Evolutionary conservation across 2,113 vertebrate genomes (phyloP).

Genomic region (rat (Rattus norvegicus)): DNA sequence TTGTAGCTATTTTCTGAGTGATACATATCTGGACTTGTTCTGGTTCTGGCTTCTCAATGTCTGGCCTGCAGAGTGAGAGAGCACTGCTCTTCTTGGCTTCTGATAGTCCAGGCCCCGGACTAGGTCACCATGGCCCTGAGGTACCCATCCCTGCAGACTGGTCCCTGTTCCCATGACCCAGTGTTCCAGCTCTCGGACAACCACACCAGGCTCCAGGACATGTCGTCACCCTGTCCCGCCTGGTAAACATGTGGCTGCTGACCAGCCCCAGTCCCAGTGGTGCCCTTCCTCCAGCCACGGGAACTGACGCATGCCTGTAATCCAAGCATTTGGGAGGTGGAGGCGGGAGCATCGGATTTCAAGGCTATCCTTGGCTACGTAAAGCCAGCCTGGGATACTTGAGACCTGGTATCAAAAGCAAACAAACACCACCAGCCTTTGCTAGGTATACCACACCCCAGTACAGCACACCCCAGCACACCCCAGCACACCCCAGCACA

Average conservation of each 20-base stretch:
- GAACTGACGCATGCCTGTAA: not conserved
- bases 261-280: not conserved
- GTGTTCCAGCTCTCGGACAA: not conserved
- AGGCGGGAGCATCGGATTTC: not conserved
- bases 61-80: too few species aligned
- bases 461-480: not conserved
- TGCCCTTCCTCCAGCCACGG: too few species aligned
- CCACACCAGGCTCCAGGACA: not conserved
- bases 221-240: not conserved
- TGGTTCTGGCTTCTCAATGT: not conserved
- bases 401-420: not conserved
- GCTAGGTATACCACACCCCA: not conserved
- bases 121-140: not conserved
- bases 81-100: not conserved
- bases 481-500: not conserved
- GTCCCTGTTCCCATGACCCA: not conserved
- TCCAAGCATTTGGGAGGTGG: too few species aligned
- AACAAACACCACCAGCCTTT: not conserved
- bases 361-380: not conserved
- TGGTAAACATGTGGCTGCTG: not conserved
- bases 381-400: not conserved
- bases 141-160: not conserved
- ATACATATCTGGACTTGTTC: not conserved
- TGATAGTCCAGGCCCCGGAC: not conserved
- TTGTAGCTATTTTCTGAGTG: not conserved